phyloP scores from a whole-genome alignment of 2,888 invertebrate genomes.

The Trichopria drosophilae region DNA sequence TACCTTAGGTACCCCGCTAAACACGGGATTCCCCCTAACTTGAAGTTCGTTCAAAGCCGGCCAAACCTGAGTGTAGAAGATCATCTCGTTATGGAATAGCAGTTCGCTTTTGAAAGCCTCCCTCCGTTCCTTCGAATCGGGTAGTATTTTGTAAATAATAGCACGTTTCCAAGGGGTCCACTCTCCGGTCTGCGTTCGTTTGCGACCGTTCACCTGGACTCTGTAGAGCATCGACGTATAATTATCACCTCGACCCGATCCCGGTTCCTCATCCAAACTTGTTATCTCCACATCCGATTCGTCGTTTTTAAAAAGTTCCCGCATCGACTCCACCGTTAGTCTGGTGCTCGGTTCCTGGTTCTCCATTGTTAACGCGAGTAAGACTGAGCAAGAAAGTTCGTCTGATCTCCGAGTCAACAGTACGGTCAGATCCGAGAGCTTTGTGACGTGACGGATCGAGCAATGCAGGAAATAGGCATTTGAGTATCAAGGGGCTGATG shows the following conservation, averaged over 20 bases:
- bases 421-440: slow-evolving; percentile 39
- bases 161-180: slow-evolving; percentile 67
- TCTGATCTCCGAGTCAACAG: slow-evolving; percentile 31
- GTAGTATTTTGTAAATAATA: slow-evolving; percentile 73
- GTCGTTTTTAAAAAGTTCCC: slow-evolving; percentile 49
- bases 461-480: slow-evolving; percentile 56
- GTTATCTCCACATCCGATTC: slow-evolving; percentile 49
- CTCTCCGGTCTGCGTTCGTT: slow-evolving; percentile 52
- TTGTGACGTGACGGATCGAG: slow-evolving; percentile 39
- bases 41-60: slow-evolving; percentile 68
- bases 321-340: slow-evolving; percentile 47
- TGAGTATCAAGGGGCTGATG: slow-evolving; percentile 47
- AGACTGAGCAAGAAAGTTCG: neutral
- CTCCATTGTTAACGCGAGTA: slow-evolving; percentile 13
- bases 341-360: slow-evolving; percentile 33
- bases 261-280: slow-evolving; percentile 65
- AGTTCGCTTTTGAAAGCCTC: slow-evolving; percentile 73
- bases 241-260: slow-evolving; percentile 75
- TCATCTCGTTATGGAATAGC: slow-evolving; percentile 72
- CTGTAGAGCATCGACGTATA: slow-evolving; percentile 76
- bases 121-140: slow-evolving; percentile 66
- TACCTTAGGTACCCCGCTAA: slow-evolving; percentile 51
- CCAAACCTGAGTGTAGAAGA: slow-evolving; percentile 73
- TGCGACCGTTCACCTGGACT: slow-evolving; percentile 64
- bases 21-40: slow-evolving; percentile 41